Conservation (phyloP, 2,113 vertebrate species). For the Leucosticte australis region DNA sequence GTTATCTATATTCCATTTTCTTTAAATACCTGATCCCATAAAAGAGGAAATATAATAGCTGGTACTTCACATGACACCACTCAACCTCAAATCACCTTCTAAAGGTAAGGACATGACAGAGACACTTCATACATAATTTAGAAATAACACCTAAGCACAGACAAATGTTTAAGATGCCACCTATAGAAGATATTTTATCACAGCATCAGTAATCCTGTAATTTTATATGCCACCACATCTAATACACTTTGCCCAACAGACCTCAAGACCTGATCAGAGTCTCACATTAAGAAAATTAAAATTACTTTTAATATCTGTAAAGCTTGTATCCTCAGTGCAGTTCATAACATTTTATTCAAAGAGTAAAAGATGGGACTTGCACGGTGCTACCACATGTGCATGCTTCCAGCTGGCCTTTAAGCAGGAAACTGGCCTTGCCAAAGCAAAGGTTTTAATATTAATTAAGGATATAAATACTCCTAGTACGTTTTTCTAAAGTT, state of each 20-base stretch:
- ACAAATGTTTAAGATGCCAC: background rate
- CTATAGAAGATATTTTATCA: background rate
- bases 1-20: background rate
- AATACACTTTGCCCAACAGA: background rate
- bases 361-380: background rate
- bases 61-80: background rate
- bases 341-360: background rate
- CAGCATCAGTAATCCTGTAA: background rate
- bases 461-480: background rate
- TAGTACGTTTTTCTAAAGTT: background rate
- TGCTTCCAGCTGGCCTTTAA: background rate
- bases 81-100: slow-evolving; percentile 4
- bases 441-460: background rate
- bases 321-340: background rate
- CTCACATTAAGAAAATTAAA: background rate
- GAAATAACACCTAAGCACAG: background rate
- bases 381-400: background rate
- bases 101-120: background rate
- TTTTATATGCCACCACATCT: background rate
- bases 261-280: background rate
- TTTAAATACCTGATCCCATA: slow-evolving; percentile 1
- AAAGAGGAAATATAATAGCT: background rate
- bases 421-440: background rate
- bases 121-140: slow-evolving; percentile 5
- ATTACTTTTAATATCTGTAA: background rate